A percentile compares a stretch with the other conserved stretches of the same genome.
These are phyloP conservation scores for Synanthedon andrenaeformis DNA, from an alignment of 2,888 invertebrate species.

Conservation along the genomic window DNA sequence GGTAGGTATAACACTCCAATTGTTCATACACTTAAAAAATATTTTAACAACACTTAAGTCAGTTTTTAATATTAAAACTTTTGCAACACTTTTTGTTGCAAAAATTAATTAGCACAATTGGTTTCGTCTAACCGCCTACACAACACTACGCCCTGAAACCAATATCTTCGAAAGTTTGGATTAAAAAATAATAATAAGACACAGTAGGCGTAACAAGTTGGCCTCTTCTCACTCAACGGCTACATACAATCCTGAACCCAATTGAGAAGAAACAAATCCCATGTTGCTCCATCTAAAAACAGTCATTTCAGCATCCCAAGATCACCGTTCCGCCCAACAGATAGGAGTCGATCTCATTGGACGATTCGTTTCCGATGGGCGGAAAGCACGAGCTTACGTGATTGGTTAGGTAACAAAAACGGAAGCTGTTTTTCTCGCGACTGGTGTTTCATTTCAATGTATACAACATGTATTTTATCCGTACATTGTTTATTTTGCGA, in stretches of 20 bases:
- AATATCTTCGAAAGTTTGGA: slow-evolving; percentile 33
- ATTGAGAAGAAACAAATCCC: not conserved
- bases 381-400: slow-evolving; percentile 19
- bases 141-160: slow-evolving; percentile 47
- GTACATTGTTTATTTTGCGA: not conserved
- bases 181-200: slow-evolving; percentile 31
- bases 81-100: slow-evolving; percentile 2
- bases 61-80: too few relatives aligned
- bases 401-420: slow-evolving; percentile 60
- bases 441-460: slow-evolving; percentile 38
- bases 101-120: not conserved
- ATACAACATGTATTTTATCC: not conserved
- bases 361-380: slow-evolving; percentile 30
- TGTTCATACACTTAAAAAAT: too few relatives aligned
- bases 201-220: slow-evolving; percentile 44
- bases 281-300: slow-evolving; percentile 9
- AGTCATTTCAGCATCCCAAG: slow-evolving; percentile 34
- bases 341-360: slow-evolving; percentile 3
- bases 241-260: not conserved
- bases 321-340: slow-evolving; percentile 43
- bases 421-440: slow-evolving; percentile 34
- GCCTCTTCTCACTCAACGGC: slow-evolving; percentile 6
- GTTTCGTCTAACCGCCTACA: slow-evolving; percentile 26
- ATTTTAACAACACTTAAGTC: too few relatives aligned
- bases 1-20: too few relatives aligned